Evolutionary conservation across 1,140 invertebrate species (phyloP).

Genomic region (Stratiolaelaps scimitus): DNA sequence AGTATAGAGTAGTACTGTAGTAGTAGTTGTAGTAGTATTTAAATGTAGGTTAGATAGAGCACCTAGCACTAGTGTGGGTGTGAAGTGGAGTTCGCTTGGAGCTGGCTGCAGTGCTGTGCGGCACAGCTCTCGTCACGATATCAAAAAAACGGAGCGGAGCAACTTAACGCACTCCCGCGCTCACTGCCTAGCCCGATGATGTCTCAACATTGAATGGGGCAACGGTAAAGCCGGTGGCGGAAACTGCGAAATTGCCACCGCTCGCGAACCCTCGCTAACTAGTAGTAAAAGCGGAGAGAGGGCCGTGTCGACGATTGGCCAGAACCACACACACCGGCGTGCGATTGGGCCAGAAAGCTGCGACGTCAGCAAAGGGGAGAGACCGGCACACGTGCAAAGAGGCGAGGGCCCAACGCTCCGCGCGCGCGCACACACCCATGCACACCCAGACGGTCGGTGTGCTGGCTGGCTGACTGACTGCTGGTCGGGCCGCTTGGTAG

Average conservation of each 20-base stretch:
- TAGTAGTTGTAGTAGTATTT: no score
- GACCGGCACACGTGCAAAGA: neutral
- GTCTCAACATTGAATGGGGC: conserved; percentile 27
- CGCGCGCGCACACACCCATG: neutral
- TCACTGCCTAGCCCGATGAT: conserved; percentile 20
- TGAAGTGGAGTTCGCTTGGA: no score
- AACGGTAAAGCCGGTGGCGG: conserved; percentile 22
- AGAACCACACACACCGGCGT: conserved; percentile 7
- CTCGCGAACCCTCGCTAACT: conserved; percentile 27
- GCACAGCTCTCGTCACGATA: no score
- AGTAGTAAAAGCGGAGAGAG: conserved; percentile 28
- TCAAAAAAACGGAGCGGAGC: no score
- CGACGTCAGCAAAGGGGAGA: conserved; percentile 7
- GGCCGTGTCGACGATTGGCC: conserved; percentile 5
- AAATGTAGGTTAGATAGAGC: no score
- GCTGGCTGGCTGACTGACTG: neutral
- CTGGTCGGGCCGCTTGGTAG: neutral
- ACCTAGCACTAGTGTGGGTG: no score
- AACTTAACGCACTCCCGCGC: no score
- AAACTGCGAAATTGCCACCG: conserved; percentile 26
- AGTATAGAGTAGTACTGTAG: no score
- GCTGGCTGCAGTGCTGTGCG: no score
- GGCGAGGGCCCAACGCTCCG: neutral
- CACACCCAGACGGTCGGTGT: neutral
- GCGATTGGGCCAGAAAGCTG: conserved; percentile 27